Evolutionary conservation across 2,888 invertebrate species (phyloP).

Genomic region (Cremastobaeus sp.): DNA sequence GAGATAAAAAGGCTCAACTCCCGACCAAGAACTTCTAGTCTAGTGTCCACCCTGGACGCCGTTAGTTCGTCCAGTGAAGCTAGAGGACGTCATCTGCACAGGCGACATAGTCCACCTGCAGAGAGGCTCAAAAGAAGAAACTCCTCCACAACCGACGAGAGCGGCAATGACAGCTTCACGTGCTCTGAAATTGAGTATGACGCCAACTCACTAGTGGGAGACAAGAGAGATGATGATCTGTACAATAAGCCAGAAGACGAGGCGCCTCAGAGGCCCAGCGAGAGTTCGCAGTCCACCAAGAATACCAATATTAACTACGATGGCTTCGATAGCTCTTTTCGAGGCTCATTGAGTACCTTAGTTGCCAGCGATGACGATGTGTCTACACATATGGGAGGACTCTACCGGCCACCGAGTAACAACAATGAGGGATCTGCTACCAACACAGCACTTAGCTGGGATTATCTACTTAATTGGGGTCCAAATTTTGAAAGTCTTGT

Average conservation of each 20-base stretch:
- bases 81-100: conserved; percentile 85
- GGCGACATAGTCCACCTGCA: conserved; percentile 84
- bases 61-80: conserved; percentile 94
- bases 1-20: no score
- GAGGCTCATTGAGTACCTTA: conserved; percentile 94
- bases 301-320: conserved; percentile 88
- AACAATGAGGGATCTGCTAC: conserved; percentile 84
- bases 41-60: conserved; percentile 92
- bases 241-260: conserved; percentile 81
- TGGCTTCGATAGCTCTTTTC: conserved; percentile 95
- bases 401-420: conserved; percentile 89
- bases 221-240: conserved; percentile 84
- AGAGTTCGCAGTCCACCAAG: conserved; percentile 79
- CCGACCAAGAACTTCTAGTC: conserved; percentile 91
- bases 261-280: conserved; percentile 77
- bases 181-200: conserved; percentile 99
- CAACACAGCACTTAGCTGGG: conserved; percentile 90
- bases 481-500: conserved; percentile 97
- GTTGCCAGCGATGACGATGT: conserved; percentile 96
- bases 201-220: conserved; percentile 90
- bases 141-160: conserved; percentile 93
- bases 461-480: conserved; percentile 96
- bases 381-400: conserved; percentile 87
- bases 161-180: conserved; percentile 96
- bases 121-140: conserved; percentile 86